A percentile compares a stretch with the other conserved stretches of the same genome.
These are phyloP conservation scores for Neosilurus hyrtlii DNA, from an alignment of 2,797 vertebrate species.

Conservation along the genomic window DNA sequence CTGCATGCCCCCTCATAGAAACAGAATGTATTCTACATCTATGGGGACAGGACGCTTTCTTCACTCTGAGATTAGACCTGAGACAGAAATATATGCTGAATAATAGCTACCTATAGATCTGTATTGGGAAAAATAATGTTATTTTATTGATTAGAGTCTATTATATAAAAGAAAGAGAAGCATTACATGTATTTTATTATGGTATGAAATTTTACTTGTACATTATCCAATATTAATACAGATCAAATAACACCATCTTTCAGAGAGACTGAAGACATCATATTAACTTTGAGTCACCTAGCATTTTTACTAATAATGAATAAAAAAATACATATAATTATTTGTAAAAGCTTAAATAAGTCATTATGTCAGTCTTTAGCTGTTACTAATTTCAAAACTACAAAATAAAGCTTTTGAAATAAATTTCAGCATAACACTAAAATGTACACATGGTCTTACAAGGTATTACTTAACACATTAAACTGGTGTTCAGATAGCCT, in stretches of 20 bases:
- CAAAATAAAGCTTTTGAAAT: background rate
- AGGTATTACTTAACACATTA: slow-evolving; percentile 1
- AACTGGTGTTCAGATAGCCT: background rate
- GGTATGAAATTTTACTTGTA: slow-evolving; percentile 39
- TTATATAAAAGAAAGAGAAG: slow-evolving; percentile 30
- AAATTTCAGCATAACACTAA: background rate
- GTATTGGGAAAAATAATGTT: slow-evolving; percentile 63
- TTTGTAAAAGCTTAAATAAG: slow-evolving; percentile 3
- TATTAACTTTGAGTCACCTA: background rate
- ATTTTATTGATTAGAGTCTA: slow-evolving; percentile 56
- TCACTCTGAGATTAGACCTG: slow-evolving; percentile 83
- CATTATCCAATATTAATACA: slow-evolving; percentile 18
- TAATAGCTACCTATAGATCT: slow-evolving; percentile 58
- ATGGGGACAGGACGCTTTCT: slow-evolving; percentile 88
- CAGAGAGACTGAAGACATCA: background rate
- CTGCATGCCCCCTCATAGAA: slow-evolving; percentile 80
- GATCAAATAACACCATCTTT: background rate
- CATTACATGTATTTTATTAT: slow-evolving; percentile 38
- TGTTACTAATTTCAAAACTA: background rate
- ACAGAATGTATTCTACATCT: slow-evolving; percentile 85
- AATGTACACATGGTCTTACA: slow-evolving; percentile 2
- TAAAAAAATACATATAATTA: background rate
- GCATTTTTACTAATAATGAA: slow-evolving; percentile 1
- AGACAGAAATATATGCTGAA: slow-evolving; percentile 88
- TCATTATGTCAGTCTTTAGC: background rate